These are phyloP conservation scores for Heliconius ismenius DNA, from an alignment of 2,888 invertebrate genomes.

Conservation along the genomic window DNA sequence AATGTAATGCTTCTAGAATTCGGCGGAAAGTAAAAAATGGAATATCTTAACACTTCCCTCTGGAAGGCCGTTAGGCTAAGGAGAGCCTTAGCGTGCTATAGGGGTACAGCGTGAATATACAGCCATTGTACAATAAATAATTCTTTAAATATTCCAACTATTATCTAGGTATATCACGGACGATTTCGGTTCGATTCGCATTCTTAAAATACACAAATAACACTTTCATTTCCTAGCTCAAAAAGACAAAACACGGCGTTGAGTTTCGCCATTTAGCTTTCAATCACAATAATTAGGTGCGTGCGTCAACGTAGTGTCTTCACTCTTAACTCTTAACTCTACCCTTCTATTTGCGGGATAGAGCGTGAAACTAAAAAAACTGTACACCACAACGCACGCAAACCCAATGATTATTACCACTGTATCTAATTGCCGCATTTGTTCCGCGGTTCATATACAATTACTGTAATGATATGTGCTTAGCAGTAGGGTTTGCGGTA, in stretches of 20 bases:
- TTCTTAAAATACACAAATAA: too few relatives aligned
- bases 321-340: neutral
- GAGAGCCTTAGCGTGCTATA: too few relatives aligned
- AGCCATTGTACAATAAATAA: neutral
- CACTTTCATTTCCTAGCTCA: neutral
- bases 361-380: neutral
- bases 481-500: neutral
- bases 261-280: neutral
- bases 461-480: constrained; percentile 7
- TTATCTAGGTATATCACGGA: neutral
- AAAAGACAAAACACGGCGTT: neutral
- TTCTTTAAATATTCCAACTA: neutral
- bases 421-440: neutral
- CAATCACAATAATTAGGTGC: neutral
- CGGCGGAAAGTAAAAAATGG: too few relatives aligned
- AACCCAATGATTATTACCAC: neutral
- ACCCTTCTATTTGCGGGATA: neutral
- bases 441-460: constrained; percentile 7
- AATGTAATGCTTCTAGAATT: too few relatives aligned
- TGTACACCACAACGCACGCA: neutral
- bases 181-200: too few relatives aligned
- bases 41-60: too few relatives aligned
- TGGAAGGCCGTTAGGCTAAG: too few relatives aligned
- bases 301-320: too few relatives aligned
- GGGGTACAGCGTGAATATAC: too few relatives aligned